A percentile compares a stretch with the other conserved stretches of the same genome.
phyloP scores from a whole-genome alignment of 2,113 vertebrate genomes.

The Turdus rufiventris region DNA sequence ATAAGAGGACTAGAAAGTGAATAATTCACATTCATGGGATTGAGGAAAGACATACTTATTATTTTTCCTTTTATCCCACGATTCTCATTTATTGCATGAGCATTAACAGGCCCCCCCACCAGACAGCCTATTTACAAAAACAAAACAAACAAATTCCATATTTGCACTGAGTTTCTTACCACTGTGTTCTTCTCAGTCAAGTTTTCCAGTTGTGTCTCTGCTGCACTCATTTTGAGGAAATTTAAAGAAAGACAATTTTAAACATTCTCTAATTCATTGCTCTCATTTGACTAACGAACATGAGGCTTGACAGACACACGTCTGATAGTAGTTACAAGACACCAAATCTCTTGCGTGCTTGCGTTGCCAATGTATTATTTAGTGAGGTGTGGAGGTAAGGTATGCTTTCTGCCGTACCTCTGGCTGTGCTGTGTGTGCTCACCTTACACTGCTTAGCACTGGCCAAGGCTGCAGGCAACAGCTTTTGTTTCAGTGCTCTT shows the following conservation, averaged over 20 bases:
- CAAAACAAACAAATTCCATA: neutral
- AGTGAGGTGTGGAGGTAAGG: slow-evolving; percentile 73
- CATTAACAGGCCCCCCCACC: neutral
- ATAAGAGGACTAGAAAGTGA: slow-evolving; percentile 13
- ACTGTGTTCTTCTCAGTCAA: slow-evolving; percentile 52
- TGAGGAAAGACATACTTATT: slow-evolving; percentile 11
- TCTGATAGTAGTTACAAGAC: slow-evolving; percentile 75
- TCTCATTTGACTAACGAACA: slow-evolving; percentile 73
- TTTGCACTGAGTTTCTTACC: slow-evolving; percentile 74
- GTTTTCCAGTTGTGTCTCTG: slow-evolving; percentile 51
- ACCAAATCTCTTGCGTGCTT: slow-evolving; percentile 80
- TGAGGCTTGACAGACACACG: slow-evolving; percentile 71
- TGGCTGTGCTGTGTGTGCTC: slow-evolving; percentile 56
- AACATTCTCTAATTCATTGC: slow-evolving; percentile 65
- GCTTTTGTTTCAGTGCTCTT: slow-evolving; percentile 71
- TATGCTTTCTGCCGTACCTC: slow-evolving; percentile 50
- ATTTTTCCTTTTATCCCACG: slow-evolving; percentile 45
- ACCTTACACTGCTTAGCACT: slow-evolving; percentile 72
- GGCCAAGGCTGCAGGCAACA: slow-evolving; percentile 46
- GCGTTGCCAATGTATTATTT: slow-evolving; percentile 91
- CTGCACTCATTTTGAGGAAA: slow-evolving; percentile 48
- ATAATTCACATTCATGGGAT: slow-evolving; percentile 52
- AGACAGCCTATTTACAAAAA: neutral
- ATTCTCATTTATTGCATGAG: slow-evolving; percentile 47
- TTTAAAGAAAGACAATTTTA: slow-evolving; percentile 65